Conservation (phyloP, 1,140 invertebrate species). For the Triops longicaudatus region DNA sequence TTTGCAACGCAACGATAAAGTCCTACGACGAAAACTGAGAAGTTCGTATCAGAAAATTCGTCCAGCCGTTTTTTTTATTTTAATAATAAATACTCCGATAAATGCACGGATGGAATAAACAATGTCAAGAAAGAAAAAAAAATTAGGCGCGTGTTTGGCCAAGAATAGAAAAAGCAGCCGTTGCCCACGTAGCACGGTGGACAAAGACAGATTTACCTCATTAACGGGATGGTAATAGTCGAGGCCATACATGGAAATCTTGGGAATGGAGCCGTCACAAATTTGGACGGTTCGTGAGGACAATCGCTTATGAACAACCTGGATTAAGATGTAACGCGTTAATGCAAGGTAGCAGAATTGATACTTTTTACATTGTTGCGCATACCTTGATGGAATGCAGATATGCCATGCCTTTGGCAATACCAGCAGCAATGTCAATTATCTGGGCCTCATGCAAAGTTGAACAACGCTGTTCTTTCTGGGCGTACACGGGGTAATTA, state of each 20-base stretch:
- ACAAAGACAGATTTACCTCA: conserved; percentile 37
- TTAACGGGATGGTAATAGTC: conserved; percentile 43
- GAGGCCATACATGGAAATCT: conserved; percentile 63
- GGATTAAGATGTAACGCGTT: conserved; percentile 36
- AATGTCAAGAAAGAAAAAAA: no score
- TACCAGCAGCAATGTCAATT: conserved; percentile 47
- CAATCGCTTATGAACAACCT: conserved; percentile 61
- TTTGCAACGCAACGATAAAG: no score
- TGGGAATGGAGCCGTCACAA: conserved; percentile 50
- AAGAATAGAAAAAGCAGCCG: no score
- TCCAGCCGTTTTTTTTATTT: no score
- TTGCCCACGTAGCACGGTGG: no score
- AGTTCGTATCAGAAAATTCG: no score
- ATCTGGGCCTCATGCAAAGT: conserved; percentile 51
- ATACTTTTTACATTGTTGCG: conserved; percentile 34
- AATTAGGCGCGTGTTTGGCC: no score
- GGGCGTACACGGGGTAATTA: conserved; percentile 41
- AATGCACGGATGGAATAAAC: no score
- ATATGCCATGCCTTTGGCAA: conserved; percentile 58
- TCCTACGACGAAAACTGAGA: no score
- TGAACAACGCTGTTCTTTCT: conserved; percentile 48
- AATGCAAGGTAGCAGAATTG: conserved; percentile 26
- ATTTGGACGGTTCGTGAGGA: conserved; percentile 61
- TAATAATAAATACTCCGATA: no score
- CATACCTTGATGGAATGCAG: conserved; percentile 46